phyloP scores from a whole-genome alignment of 23 tunicate species.

The Ciona savignyi region DNA sequence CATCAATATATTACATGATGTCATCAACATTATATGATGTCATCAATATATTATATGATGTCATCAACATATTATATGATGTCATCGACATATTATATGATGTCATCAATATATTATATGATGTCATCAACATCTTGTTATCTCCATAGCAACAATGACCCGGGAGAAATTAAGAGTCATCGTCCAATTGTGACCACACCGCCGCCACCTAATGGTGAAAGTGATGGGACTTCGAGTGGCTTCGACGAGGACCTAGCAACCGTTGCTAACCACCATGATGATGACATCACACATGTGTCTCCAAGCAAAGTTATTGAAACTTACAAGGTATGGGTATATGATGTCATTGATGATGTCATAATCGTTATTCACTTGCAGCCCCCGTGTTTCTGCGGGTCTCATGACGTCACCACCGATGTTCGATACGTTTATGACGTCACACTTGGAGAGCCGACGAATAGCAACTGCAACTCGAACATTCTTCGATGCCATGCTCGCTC shows the following conservation, averaged over 20 bases:
- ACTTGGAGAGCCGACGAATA: background rate
- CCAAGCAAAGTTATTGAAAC: conserved; percentile 26
- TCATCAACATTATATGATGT: background rate
- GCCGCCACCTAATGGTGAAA: conserved; percentile 14
- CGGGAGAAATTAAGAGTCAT: background rate
- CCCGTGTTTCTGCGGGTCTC: background rate
- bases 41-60: background rate
- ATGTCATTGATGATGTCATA: background rate
- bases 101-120: background rate
- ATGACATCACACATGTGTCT: background rate
- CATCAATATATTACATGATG: background rate
- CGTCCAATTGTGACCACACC: background rate
- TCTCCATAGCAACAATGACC: background rate
- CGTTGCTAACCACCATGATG: background rate
- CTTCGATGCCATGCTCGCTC: background rate
- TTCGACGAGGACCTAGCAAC: conserved; percentile 46
- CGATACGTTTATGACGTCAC: conserved; percentile 32
- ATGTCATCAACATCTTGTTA: background rate
- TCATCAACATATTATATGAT: background rate
- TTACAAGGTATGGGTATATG: conserved; percentile 5
- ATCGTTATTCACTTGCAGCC: background rate
- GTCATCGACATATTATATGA: background rate
- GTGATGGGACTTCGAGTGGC: conserved; percentile 65
- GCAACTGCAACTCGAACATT: background rate
- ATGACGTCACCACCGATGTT: background rate